Evolutionary conservation across 2,113 vertebrate species (phyloP), one percentile per base, ranked within the genome.

Genomic region (Rhinogobius similis): DNA sequence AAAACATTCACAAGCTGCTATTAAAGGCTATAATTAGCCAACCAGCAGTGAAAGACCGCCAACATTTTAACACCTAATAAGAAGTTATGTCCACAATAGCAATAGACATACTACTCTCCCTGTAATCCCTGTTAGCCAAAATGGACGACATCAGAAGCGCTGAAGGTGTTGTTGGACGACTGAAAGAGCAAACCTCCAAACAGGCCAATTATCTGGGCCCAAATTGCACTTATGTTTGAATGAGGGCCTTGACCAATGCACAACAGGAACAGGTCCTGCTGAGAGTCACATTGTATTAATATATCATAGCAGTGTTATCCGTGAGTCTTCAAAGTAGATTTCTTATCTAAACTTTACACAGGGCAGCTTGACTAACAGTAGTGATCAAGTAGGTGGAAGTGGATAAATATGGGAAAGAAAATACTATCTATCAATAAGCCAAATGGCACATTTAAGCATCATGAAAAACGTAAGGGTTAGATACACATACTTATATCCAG

Each of bases 141-240:
- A 3, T 63, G 56, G 18, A 36, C n/a, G 1, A 29, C 20, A 39
- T 14, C 41, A 24, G 56, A 59, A 44, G 20, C 14, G 43, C 41
- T 24, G 10, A 5, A 50, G 13, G 56, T 53, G 50, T 68, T 41
- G 2, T 23, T 52, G 48, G 6, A 20, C 12, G 39, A 67, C 64
- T n/a, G 38, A 56, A 55, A 68, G 69, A 41, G 52, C 32, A 50
- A 38, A 3, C 4, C 55, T 58, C 48, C n/a, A 63, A 71, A 71
- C 67, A 70, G 52, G 27, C 62, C 69, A 72, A 76, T 76, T 76
- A 76, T 62, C 39, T 41, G n/a, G 16, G 20, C 20, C 56, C 36
- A 65, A 10, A 58, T 20, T 58, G 55, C 16, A 61, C 12, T 10
- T 64, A 39, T 38, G 53, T 66, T 36, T 23, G 4, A 65, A 65